Evolutionary conservation across 2,113 vertebrate species (phyloP).

Genomic region (Ailurus styani): DNA sequence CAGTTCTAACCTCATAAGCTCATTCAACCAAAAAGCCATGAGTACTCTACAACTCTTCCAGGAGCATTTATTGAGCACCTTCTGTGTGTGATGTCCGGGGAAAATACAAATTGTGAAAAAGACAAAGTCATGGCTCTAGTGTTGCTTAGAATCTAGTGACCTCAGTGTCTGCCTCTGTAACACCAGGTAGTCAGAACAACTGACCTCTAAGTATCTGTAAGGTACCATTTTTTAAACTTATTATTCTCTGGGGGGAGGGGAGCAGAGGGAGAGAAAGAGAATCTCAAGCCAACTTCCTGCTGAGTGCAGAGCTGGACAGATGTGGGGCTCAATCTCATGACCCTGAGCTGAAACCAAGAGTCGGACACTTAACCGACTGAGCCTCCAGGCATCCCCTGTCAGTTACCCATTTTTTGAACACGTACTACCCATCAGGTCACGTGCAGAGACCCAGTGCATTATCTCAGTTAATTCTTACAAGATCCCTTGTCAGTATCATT

Average conservation of each 20-base stretch:
- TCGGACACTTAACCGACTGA: background rate
- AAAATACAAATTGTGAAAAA: background rate
- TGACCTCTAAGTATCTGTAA: background rate
- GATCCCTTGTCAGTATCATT: background rate
- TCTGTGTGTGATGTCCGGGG: background rate
- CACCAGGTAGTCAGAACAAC: background rate
- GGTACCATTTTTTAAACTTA: background rate
- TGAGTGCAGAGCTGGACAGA: background rate
- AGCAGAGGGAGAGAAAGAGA: background rate
- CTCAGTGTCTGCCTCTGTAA: background rate
- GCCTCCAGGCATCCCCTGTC: background rate
- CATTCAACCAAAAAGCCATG: background rate
- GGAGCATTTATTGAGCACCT: background rate
- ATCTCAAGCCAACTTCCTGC: background rate
- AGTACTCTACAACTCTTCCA: background rate
- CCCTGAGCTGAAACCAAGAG: background rate
- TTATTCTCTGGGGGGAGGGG: background rate
- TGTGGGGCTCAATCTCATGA: background rate
- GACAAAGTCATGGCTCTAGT: background rate
- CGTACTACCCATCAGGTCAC: background rate
- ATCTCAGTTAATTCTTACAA: conserved; percentile 5
- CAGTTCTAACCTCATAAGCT: background rate
- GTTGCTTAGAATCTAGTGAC: background rate
- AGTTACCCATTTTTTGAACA: background rate
- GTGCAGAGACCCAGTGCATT: background rate